A percentile compares a stretch with the other conserved stretches of the same genome.
Evolutionary conservation across 2,888 invertebrate species (phyloP).

Genomic region (Stictocephala bisonia): DNA sequence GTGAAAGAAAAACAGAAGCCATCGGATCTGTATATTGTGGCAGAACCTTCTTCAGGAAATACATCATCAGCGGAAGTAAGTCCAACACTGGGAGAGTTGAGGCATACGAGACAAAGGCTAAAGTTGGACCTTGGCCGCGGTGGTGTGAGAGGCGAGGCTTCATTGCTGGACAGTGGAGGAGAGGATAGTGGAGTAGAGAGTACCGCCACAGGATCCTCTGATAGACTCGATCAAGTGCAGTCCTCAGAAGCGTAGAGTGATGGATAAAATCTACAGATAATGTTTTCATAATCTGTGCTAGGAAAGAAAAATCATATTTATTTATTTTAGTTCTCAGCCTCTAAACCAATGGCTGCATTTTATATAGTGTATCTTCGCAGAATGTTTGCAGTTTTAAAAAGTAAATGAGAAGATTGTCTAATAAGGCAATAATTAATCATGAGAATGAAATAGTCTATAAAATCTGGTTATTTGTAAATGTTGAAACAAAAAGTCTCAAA

Average conservation of each 20-base stretch:
- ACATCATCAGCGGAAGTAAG: constrained; percentile 63
- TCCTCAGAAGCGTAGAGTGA: neutral
- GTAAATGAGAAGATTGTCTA: no score
- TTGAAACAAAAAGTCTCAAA: no score
- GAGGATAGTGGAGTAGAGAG: constrained; percentile 29
- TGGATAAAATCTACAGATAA: no score
- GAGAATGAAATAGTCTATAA: no score
- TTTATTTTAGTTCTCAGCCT: no score
- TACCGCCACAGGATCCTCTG: constrained; percentile 4
- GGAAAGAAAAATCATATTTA: no score
- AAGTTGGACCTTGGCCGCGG: constrained; percentile 71
- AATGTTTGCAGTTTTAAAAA: no score
- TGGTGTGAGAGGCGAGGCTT: constrained; percentile 68
- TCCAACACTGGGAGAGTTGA: constrained; percentile 71
- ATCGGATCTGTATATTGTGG: constrained; percentile 1
- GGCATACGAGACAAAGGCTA: constrained; percentile 78
- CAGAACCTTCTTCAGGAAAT: constrained; percentile 17
- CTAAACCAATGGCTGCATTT: no score
- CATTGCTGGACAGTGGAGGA: constrained; percentile 70
- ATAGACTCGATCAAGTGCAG: constrained; percentile 17
- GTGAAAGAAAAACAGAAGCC: constrained; percentile 8
- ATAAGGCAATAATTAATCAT: no score
- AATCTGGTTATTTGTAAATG: no score
- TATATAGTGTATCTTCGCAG: no score
- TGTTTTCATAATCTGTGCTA: no score